Conservation (phyloP, 2,888 invertebrate species). For the Thyatira batis region DNA sequence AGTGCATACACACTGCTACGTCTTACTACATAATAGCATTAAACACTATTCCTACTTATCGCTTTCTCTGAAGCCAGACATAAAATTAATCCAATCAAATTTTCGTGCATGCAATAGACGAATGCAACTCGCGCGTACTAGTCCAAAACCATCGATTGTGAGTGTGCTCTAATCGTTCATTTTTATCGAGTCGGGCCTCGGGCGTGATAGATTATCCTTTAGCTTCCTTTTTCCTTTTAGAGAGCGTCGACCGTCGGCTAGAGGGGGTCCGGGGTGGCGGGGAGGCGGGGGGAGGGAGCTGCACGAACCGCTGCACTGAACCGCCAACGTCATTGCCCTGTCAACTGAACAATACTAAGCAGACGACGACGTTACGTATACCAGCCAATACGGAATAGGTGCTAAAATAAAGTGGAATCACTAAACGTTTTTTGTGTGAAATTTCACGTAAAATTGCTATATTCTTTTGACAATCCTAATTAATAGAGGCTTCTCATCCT, state of each 20-base stretch:
- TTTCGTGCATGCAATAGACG: slow-evolving; percentile 10
- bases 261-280: slow-evolving; percentile 58
- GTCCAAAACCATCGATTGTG: slow-evolving; percentile 67
- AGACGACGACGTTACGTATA: slow-evolving; percentile 75
- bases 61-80: not conserved
- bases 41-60: not conserved
- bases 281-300: slow-evolving; percentile 48
- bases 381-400: slow-evolving; percentile 64
- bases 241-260: slow-evolving; percentile 79
- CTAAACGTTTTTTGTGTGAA: slow-evolving; percentile 48
- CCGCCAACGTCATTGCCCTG: slow-evolving; percentile 79
- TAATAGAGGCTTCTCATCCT: no score
- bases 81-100: slow-evolving; percentile 31
- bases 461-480: slow-evolving; percentile 12
- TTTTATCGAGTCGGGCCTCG: slow-evolving; percentile 78
- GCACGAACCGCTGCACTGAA: slow-evolving; percentile 62
- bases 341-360: slow-evolving; percentile 80
- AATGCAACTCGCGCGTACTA: slow-evolving; percentile 34
- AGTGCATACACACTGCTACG: no score
- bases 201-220: slow-evolving; percentile 81
- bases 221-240: slow-evolving; percentile 79
- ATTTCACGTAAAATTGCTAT: slow-evolving; percentile 19
- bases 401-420: slow-evolving; percentile 55
- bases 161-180: slow-evolving; percentile 75
- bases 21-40: not conserved